Evolutionary conservation across 2,797 vertebrate genomes (phyloP).

Genomic region (Hyperoplus immaculatus): DNA sequence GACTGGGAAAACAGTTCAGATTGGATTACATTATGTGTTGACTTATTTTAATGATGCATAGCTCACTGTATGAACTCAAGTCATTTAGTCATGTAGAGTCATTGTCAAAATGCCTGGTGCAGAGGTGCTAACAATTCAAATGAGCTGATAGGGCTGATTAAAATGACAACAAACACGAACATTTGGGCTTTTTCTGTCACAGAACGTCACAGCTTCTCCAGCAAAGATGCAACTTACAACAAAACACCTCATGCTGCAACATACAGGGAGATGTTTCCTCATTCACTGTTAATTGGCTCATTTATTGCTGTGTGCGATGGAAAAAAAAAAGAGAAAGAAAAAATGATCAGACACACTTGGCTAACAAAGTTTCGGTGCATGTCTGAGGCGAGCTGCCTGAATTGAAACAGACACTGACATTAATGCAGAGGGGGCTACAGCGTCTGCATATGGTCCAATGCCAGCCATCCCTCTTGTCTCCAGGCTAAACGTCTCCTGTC

Average conservation of each 20-base stretch:
- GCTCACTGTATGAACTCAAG: constrained; percentile 44
- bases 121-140: constrained; percentile 71
- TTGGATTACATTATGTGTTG: constrained; percentile 32
- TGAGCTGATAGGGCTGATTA: constrained; percentile 66
- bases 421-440: constrained; percentile 66
- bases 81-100: constrained; percentile 75
- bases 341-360: constrained; percentile 61
- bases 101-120: constrained; percentile 64
- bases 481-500: constrained; percentile 79
- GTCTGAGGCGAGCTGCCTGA: constrained; percentile 55
- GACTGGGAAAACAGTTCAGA: constrained; percentile 33
- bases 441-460: constrained; percentile 66
- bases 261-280: constrained; percentile 56
- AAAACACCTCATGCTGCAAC: constrained; percentile 64
- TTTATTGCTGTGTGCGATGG: constrained; percentile 62
- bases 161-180: constrained; percentile 66
- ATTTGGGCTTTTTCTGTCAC: constrained; percentile 65
- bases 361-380: constrained; percentile 72
- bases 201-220: constrained; percentile 53
- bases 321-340: constrained; percentile 19
- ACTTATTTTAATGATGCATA: constrained; percentile 58
- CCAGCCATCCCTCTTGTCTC: constrained; percentile 68
- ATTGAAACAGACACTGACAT: constrained; percentile 69
- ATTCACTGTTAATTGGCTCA: constrained; percentile 77
- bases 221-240: constrained; percentile 55